phyloP scores from a whole-genome alignment of 2,888 invertebrate genomes.

The Dynastes maya region DNA sequence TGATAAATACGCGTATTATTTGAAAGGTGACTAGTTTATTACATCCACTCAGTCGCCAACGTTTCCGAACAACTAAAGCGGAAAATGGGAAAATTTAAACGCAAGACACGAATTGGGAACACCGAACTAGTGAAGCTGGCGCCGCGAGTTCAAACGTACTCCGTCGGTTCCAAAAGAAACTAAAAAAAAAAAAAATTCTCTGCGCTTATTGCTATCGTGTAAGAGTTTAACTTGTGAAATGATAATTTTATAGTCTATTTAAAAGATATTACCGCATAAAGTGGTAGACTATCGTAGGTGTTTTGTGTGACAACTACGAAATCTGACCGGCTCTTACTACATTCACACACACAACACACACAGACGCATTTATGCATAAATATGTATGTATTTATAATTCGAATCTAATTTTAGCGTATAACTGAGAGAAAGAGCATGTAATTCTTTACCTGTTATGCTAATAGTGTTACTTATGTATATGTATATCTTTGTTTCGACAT shows the following conservation, averaged over 20 bases:
- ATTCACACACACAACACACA: not conserved
- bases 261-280: constrained; percentile 21
- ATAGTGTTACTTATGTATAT: constrained; percentile 5
- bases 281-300: constrained; percentile 36
- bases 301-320: constrained; percentile 7
- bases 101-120: not conserved
- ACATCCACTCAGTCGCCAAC: constrained; percentile 24
- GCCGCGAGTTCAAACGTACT: constrained; percentile 18
- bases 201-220: not conserved
- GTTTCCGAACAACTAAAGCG: constrained; percentile 17
- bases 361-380: not conserved
- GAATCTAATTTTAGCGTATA: constrained; percentile 23
- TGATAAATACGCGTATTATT: constrained; percentile 21
- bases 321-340: not conserved
- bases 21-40: constrained; percentile 34
- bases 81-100: constrained; percentile 28
- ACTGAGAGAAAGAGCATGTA: constrained; percentile 9
- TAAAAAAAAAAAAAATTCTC: not conserved
- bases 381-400: constrained; percentile 24
- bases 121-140: constrained; percentile 9
- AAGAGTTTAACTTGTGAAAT: constrained; percentile 28
- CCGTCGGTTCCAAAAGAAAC: constrained; percentile 1
- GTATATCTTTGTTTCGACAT: constrained; percentile 32
- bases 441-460: constrained; percentile 38
- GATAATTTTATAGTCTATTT: constrained; percentile 32